Evolutionary conservation across 2,888 invertebrate species (phyloP).

Genomic region (Dascillus cervinus): DNA sequence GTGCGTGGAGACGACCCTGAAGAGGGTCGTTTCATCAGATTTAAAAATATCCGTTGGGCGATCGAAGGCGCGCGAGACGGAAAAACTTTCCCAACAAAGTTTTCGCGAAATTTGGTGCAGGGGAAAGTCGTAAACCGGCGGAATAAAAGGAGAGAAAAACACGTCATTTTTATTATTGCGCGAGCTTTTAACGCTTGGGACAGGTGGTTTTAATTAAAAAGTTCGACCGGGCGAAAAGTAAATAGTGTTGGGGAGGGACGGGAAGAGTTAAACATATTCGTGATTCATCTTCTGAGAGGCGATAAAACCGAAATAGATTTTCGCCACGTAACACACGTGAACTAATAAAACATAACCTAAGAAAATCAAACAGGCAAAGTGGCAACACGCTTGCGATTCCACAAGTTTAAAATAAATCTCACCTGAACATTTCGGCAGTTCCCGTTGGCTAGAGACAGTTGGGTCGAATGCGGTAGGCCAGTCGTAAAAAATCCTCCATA

Average conservation of each 20-base stretch:
- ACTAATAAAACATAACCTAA: constrained; percentile 26
- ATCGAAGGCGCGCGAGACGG: constrained; percentile 10
- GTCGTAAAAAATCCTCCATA: constrained; percentile 23
- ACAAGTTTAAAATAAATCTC: constrained; percentile 22
- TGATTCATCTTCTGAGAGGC: constrained; percentile 18
- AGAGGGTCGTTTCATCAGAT: too few species aligned
- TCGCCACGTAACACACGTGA: constrained; percentile 20
- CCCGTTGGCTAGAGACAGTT: too few species aligned
- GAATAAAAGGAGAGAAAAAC: constrained; percentile 33
- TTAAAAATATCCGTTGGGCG: constrained; percentile 6
- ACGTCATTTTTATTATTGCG: too few species aligned
- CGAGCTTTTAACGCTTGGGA: too few species aligned
- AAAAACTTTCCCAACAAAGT: constrained; percentile 27
- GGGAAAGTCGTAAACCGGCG: too few species aligned
- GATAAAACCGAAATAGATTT: constrained; percentile 16
- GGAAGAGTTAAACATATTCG: constrained; percentile 15
- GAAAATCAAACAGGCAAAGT: constrained; percentile 25
- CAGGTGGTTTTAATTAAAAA: too few species aligned
- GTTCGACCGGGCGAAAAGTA: too few species aligned
- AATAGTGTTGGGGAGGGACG: too few species aligned
- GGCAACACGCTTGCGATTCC: too few species aligned
- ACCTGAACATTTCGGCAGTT: constrained; percentile 19
- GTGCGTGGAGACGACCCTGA: too few species aligned
- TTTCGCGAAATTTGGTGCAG: constrained; percentile 26
- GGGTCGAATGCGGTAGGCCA: too few species aligned